Conservation (phyloP, 2,113 vertebrate species). For the Scalopus aquaticus region DNA sequence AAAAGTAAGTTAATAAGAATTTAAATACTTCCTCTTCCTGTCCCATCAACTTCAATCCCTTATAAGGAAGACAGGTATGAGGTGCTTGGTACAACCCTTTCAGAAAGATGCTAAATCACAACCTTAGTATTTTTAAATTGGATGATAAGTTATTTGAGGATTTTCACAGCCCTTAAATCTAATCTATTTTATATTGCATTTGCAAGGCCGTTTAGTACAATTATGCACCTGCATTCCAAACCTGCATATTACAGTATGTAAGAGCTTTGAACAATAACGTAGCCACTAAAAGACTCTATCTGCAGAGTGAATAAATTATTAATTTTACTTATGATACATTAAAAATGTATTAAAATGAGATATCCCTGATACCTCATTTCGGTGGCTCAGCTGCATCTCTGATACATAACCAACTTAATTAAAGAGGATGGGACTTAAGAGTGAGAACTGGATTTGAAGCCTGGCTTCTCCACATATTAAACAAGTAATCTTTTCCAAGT, state of each 20-base stretch:
- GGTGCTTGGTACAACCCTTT: not conserved
- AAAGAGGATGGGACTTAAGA: not conserved
- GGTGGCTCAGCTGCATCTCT: not conserved
- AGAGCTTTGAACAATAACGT: constrained; percentile 40
- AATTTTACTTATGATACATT: constrained; percentile 50
- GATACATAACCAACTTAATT: not conserved
- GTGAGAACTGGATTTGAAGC: not conserved
- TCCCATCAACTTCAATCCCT: not conserved
- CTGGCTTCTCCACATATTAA: not conserved
- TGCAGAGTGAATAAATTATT: constrained; percentile 47
- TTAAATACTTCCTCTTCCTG: not conserved
- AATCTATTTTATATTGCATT: constrained; percentile 1
- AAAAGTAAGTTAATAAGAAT: not conserved
- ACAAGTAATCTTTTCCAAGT: not conserved
- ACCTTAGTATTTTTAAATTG: not conserved
- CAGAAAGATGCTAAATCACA: not conserved
- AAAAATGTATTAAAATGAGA: constrained; percentile 39
- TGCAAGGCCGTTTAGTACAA: constrained; percentile 30
- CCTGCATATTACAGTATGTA: not conserved
- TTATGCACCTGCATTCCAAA: constrained; percentile 34
- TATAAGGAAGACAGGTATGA: not conserved
- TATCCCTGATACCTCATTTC: not conserved
- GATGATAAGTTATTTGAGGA: not conserved
- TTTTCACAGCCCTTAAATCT: constrained; percentile 1
- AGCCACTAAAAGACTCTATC: not conserved